Base-by-base conservation (phyloP, 2,113 vertebrate genomes). In the Brienomyrus longianalis region DNA sequence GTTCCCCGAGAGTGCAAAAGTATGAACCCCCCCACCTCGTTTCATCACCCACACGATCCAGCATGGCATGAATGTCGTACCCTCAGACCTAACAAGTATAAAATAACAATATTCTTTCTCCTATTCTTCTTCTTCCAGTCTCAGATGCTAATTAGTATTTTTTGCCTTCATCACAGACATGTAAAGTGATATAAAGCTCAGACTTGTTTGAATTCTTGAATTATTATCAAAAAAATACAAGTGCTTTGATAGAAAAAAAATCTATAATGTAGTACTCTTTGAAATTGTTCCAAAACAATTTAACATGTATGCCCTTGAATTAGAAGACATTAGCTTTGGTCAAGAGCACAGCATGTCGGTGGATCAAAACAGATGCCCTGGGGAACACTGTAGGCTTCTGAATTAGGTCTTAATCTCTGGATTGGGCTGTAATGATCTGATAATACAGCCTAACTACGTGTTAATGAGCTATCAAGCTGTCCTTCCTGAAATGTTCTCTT, bases 1-100 rank as follows among this genome's bases (percentile, higher is more conserved):
- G 91, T 99, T 93, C 93, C 98, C 98, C 0, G 97, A 99, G 92
- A 99, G 98, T 1, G 95, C 93, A 0, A 99, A 98, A 97, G 98
- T 99, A 94, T 94, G 88, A 48, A 45, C 17, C 17, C 23, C 23
- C 56, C 39, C 80, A 10, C 19, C 39, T 0, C 21, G 7, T 43
- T 19, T 48, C 80, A 23, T 15, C 15, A 19, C 35, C 74, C 74
- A 6, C 35, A 7, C 35, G 1, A 77, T 27, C 62, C 62, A 17
- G 39, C 74, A 43, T 39, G 6, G 4, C 35, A 6, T 80, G 3
- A 43, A 2, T 80, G 13, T 19, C 27, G 0, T 13, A 13, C 62
- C n/a, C 62, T 11, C 62, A 70, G n/a, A 70, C 31, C 10, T 31
- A 27, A 31, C 62, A 59, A n/a, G 59, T n/a, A 10, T 4, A 13